These are phyloP conservation scores for Acleris emargana DNA, from an alignment of 2,888 invertebrate genomes.

Conservation along the genomic window DNA sequence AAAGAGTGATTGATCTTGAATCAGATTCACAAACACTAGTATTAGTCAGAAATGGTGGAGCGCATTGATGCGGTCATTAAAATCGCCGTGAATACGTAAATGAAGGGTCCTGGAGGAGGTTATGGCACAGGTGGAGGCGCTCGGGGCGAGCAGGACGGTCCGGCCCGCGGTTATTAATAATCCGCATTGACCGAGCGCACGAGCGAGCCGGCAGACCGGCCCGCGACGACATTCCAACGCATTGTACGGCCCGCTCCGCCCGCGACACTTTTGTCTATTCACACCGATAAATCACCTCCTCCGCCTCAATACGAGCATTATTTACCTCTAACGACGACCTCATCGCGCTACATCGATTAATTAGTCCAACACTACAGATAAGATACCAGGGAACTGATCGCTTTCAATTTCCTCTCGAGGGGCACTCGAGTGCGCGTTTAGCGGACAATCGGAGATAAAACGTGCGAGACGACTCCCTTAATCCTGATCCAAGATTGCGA, in stretches of 20 bases:
- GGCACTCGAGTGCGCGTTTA: slow-evolving; percentile 82
- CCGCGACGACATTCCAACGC: slow-evolving; percentile 79
- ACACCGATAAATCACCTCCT: slow-evolving; percentile 79
- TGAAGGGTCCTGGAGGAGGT: slow-evolving; percentile 54
- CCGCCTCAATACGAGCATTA: slow-evolving; percentile 74
- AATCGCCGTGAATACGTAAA: slow-evolving; percentile 62
- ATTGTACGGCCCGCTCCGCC: slow-evolving; percentile 78
- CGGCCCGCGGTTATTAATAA: slow-evolving; percentile 72
- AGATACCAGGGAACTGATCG: slow-evolving; percentile 82
- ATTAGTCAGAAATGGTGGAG: slow-evolving; percentile 36
- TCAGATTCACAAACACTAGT: slow-evolving; percentile 50
- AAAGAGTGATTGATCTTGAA: slow-evolving; percentile 59
- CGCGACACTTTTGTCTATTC: slow-evolving; percentile 82
- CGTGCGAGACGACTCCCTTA: slow-evolving; percentile 83
- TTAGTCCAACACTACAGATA: slow-evolving; percentile 82
- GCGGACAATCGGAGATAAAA: slow-evolving; percentile 84
- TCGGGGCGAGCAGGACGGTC: slow-evolving; percentile 52
- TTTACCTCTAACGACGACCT: slow-evolving; percentile 76
- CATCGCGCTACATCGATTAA: slow-evolving; percentile 79
- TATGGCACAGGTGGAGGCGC: slow-evolving; percentile 68
- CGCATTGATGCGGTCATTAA: slow-evolving; percentile 61
- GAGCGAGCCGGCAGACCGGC: slow-evolving; percentile 63
- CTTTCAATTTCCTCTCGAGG: slow-evolving; percentile 83
- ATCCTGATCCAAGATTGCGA: slow-evolving; percentile 84
- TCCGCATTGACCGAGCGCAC: slow-evolving; percentile 79